A percentile compares a stretch with the other conserved stretches of the same genome.
These are phyloP conservation scores for Sapayoa aenigma DNA, from an alignment of 2,113 vertebrate genomes.

Conservation along the genomic window DNA sequence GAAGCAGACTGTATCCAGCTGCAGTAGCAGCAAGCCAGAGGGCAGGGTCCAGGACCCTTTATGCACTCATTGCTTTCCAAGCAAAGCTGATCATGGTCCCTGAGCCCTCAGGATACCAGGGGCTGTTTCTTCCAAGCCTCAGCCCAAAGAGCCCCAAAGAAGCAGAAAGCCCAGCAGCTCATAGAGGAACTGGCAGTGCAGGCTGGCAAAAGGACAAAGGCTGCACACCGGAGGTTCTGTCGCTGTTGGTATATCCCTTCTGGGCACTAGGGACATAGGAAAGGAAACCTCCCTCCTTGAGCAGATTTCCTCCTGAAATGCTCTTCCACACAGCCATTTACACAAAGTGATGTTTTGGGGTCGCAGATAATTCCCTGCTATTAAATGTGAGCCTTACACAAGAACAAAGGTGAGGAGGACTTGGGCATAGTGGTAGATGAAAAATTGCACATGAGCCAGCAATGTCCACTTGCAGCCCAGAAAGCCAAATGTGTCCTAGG, in stretches of 20 bases:
- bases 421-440: not conserved
- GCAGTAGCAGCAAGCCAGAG: not conserved
- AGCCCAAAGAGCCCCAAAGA: not conserved
- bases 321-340: not conserved
- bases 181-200: not conserved
- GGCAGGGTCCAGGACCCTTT: not conserved
- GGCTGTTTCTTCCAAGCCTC: not conserved
- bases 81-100: not conserved
- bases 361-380: not conserved
- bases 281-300: constrained; percentile 24
- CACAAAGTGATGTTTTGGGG: not conserved
- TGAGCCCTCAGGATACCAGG: not conserved
- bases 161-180: not conserved
- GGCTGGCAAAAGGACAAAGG: not conserved
- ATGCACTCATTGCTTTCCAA: not conserved
- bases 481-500: not conserved
- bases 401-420: not conserved
- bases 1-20: constrained; percentile 9
- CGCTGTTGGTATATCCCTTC: not conserved
- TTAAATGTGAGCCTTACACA: not conserved
- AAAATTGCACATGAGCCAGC: not conserved
- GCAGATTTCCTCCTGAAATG: not conserved
- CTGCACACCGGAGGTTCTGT: not conserved
- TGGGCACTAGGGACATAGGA: not conserved
- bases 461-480: not conserved